Evolutionary conservation across 2,888 invertebrate genomes (phyloP), one percentile per base, ranked within the genome.

Genomic region (Stegana nigrithorax): DNA sequence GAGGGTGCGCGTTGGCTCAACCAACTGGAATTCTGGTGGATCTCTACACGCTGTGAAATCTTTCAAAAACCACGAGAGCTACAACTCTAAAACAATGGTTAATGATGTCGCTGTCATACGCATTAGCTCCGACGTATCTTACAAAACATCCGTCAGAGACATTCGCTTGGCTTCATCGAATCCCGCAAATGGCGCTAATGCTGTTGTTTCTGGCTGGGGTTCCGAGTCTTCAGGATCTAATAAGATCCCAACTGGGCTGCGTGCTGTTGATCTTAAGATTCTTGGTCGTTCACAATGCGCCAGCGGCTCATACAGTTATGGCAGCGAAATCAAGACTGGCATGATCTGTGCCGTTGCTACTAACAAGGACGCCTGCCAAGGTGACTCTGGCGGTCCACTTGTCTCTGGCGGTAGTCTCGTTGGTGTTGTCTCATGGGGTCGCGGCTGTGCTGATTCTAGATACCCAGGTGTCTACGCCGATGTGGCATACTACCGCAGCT

Each of bases 101-200:
- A 86, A 86, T 65, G 90, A 90, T 59, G 82, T 89, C 21, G 89
- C 89, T 0, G 69, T 89, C 0, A 71, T 90, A 2, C 86, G 86
- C 83, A 81, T 90, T 2, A 59, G 83, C 0, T 84, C 77, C 1
- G 83, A 87, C 0, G 75, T 90, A 45, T 67, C 73, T 4, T 87
- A 85, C 47, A 82, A 70, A 58, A 74, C 84, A 0, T 80, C 69
- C 1, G 84, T 88, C 0, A 80, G 81, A 14, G 72, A 85, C 0
- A 85, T 89, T 10, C 64, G 74, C 4, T 75, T 89, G 81, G 79
- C 85, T 42, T 68, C 72, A 0, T 39, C 63, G 1, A 80, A 73
- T 36, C 73, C 74, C 7, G 64, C 44, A 25, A 36, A 66, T 63
- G 70, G 68, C 39, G 63, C 69, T 23, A n/a, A 44, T 7, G 75